Evolutionary conservation across 1,140 invertebrate genomes (phyloP), one percentile per base, ranked within the genome.

Genomic region (Drosophila sechellia): DNA sequence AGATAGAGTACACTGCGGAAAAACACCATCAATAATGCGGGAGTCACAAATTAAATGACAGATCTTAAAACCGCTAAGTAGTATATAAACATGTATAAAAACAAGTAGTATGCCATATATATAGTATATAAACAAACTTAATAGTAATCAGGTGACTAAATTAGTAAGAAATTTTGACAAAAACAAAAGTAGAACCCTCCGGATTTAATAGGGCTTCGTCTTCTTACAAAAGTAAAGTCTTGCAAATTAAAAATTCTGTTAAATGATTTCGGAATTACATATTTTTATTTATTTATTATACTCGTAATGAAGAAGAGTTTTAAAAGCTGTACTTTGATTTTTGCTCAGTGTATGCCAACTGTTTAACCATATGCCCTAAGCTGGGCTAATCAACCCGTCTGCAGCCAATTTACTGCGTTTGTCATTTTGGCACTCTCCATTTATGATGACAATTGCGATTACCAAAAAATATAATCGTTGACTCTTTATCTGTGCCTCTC

Each of bases 301-400:
- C 17, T 17, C 17, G 3, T 4, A n/a, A 45, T n/a, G 77, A 70
- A 49, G 76, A 10, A 43, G 0, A 3, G 3, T 17, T 10, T n/a
- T n/a, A 39, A 1, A 10, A 17, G n/a, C 39, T 6, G 0, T 15
- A 15, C 5, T 20, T 11, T 1, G 15, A 40, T 2, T 40, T 42
- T 15, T 42, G n/a, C 34, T 10, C 35, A 77, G 79, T 77, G 50
- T 60, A 52, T 35, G 34, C 15, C 42, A 54, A 46, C 31, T 43
- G 48, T 45, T 48, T 50, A 17, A 17, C 60, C 71, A 72, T 76
- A 66, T 83, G 61, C 54, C 55, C 52, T 75, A 66, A 75, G 68
- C 66, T 13, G 46, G 46, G 54, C 59, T 86, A 86, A 86, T 86
- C 83, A 86, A 80, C 65, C 76, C 66, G 73, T 87, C 78, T 74